Conservation (phyloP, 2,113 vertebrate genomes). For the Asarcornis scutulata region DNA sequence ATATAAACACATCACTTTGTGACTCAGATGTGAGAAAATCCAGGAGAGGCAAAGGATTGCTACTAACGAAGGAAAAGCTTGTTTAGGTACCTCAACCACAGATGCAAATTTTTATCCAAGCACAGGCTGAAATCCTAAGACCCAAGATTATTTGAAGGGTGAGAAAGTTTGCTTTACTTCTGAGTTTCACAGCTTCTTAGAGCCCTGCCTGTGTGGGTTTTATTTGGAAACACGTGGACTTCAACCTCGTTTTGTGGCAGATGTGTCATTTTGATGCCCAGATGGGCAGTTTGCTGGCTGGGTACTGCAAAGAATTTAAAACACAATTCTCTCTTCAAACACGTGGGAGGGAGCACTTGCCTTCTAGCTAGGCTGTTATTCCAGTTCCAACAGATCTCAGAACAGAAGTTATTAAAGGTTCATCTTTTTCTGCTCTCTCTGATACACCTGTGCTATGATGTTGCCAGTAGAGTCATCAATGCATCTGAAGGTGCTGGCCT, state of each 20-base stretch:
- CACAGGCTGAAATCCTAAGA: not conserved
- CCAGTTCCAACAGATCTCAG: constrained; percentile 7
- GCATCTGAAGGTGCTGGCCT: not conserved
- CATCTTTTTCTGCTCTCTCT: not conserved
- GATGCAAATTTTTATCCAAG: not conserved
- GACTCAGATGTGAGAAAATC: constrained; percentile 4
- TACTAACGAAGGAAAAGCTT: not conserved
- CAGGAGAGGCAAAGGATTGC: not conserved
- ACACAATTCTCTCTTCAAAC: not conserved
- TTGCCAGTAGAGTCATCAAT: constrained; percentile 16
- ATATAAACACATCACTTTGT: constrained; percentile 1
- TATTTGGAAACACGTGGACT: not conserved
- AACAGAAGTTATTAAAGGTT: constrained; percentile 42
- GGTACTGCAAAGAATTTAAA: not conserved
- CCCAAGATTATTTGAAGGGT: not conserved
- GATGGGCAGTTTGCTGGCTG: not conserved
- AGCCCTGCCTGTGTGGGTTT: not conserved
- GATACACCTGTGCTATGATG: not conserved
- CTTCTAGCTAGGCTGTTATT: constrained; percentile 37
- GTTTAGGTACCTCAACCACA: not conserved
- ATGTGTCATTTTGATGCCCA: not conserved
- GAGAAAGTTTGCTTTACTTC: constrained; percentile 9
- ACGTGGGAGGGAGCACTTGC: not conserved
- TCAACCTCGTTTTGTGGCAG: not conserved
- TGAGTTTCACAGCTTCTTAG: not conserved